Conservation (phyloP, 2,797 vertebrate species). For the Scomberomorus guttatus region DNA sequence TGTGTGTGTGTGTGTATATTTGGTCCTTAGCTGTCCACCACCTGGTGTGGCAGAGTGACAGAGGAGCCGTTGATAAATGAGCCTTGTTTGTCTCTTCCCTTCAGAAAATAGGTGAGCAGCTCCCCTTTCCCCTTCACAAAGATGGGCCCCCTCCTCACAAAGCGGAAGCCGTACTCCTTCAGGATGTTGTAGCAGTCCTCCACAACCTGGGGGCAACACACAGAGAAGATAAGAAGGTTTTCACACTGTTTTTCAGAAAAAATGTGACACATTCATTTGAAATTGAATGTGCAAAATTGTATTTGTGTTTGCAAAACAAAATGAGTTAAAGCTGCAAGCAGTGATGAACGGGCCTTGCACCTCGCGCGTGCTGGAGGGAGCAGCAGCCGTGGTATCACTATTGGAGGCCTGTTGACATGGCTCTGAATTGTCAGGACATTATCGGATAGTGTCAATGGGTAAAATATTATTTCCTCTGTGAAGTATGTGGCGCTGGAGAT, state of each 20-base stretch:
- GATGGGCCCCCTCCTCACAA: constrained; percentile 93
- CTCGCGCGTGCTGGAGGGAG: too few relatives aligned
- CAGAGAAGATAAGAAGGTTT: neutral
- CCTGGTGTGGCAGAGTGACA: constrained; percentile 95
- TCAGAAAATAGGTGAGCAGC: constrained; percentile 95
- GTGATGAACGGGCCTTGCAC: too few relatives aligned
- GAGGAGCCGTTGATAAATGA: constrained; percentile 91
- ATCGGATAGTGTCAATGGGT: too few relatives aligned
- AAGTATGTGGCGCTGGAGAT: too few relatives aligned
- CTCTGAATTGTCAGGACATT: too few relatives aligned
- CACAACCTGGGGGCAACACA: constrained; percentile 89
- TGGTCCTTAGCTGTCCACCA: constrained; percentile 92
- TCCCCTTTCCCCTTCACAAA: constrained; percentile 98
- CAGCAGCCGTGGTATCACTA: too few relatives aligned
- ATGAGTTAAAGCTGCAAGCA: neutral
- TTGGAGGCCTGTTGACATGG: too few relatives aligned
- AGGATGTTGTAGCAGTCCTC: constrained; percentile 96
- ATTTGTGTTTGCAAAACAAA: neutral
- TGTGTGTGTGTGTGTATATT: neutral
- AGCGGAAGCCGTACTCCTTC: constrained; percentile 95
- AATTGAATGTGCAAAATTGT: too few relatives aligned
- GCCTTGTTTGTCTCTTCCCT: constrained; percentile 93
- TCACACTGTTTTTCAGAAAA: neutral
- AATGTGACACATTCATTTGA: neutral
- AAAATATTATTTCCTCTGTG: too few relatives aligned